Evolutionary conservation across 2,888 invertebrate species (phyloP), one percentile per base, ranked within the genome.

Genomic region (Andrena fulva): DNA sequence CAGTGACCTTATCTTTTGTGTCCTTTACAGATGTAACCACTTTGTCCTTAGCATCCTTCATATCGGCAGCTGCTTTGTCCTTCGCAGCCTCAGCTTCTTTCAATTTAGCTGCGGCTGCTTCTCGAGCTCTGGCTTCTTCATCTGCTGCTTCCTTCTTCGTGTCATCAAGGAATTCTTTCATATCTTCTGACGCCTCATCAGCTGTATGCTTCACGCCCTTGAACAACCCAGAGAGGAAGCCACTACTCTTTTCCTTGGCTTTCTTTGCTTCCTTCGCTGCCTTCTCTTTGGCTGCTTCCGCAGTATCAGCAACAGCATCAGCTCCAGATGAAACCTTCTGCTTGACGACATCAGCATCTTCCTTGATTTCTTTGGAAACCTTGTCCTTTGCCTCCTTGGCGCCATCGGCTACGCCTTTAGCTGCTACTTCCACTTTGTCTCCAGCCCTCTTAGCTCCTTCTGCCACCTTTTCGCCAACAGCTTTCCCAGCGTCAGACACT

Each of bases 91-190:
- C 85, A 1, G 78, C 67, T 0, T 72, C 68, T 33, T 74, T 70
- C 0, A 89, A 75, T 24, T 90, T 87, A 1, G 89, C 89, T 0
- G 73, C 70, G 10, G 85, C 80, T 16, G 88, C 91, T 8, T 95
- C 95, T 0, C 93, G 95, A 94, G 68, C 94, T 94, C 91, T 95
- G 0, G 29, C 71, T 48, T 82, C 80, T 12, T 82, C 74, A 0
- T 73, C 69, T 0, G 35, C n/a, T 20, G 81, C 87, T 60, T 87
- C 87, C 24, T 82, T 93, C 77, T 95, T 94, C 0, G 95, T 94
- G 84, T 95, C 91, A 85, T 95, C 95, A 4, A 95, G 91, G 0
- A 95, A 95, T n/a, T 95, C 94, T 94, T 90, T 94, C 0, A 86
- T 82, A 1, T 89, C 90, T 1, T 88, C 87, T 0, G 84, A 48